Base-by-base conservation (phyloP, 2,888 invertebrate species). In the Fissipunctia ypsillon region DNA sequence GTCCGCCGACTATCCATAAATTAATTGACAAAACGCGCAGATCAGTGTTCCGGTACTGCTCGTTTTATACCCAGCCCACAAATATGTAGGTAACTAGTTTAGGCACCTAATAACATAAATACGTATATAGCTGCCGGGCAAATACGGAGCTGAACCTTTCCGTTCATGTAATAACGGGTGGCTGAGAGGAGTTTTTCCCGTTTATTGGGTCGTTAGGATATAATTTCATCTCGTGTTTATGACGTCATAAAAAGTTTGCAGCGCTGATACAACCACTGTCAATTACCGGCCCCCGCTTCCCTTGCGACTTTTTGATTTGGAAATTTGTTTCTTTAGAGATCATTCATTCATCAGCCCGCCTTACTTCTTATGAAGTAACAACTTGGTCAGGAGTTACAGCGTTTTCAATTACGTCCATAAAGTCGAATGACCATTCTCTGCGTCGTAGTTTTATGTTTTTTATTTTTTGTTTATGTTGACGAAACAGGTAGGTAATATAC, bases 181-280 rank as follows among this genome's bases (percentile, higher is more conserved):
- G 92, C 90, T 88, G 90, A 90, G 92, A 93, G 90, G 94, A 94
- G 94, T 92, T 94, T 94, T 95, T 94, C 93, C 91, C 92, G 92
- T 95, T 95, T 95, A 95, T 95, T 94, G 94, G 93, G 93, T 93
- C 94, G 94, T 95, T 94, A 94, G 94, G 93, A 95, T 95, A 95
- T 95, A 95, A 95, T 95, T 95, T 95, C 95, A 95, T 95, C 95
- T 93, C 93, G 94, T 94, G 95, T 94, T 95, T 95, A 95, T 94
- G 94, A 92, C 89, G 91, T 88, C 88, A 93, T 95, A 95, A 95
- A 95, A 95, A 95, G 93, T 95, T 95, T 94, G 91, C 91, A 93
- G 91, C 93, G 91, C 91, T 92, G 94, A 94, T 94, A 93, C 92
- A 92, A 93, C 92, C 93, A 93, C 94, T 93, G 94, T 93, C 94